phyloP scores from a whole-genome alignment of 2,113 vertebrate genomes.

The Pluvialis apricaria region DNA sequence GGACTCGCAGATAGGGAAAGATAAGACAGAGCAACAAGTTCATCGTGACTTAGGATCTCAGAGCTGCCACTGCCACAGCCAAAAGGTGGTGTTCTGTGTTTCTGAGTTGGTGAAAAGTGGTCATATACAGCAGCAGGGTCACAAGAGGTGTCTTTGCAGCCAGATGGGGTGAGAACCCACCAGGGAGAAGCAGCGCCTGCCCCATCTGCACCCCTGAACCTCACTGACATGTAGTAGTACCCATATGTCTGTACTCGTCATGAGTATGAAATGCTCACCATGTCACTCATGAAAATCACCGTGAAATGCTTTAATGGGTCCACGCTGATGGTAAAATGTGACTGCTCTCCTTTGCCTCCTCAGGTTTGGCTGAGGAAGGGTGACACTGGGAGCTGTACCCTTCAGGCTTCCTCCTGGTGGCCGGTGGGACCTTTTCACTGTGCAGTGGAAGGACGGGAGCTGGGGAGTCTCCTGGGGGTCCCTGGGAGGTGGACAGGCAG shows the following conservation, averaged over 20 bases:
- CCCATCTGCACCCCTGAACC: background rate
- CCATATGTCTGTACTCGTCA: background rate
- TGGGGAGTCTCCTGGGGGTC: background rate
- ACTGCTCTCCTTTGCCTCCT: background rate
- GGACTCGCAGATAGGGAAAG: background rate
- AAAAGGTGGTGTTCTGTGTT: background rate
- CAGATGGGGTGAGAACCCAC: background rate
- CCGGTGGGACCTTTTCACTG: background rate
- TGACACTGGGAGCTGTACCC: background rate
- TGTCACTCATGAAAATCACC: background rate
- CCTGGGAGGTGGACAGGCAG: background rate
- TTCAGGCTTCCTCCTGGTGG: background rate
- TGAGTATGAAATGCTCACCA: background rate
- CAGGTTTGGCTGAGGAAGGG: background rate
- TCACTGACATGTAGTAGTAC: background rate
- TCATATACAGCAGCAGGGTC: rapidly evolving
- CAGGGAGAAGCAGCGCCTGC: background rate
- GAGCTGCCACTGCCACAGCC: background rate
- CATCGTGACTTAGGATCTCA: background rate
- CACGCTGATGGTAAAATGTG: rapidly evolving
- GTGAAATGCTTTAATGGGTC: background rate
- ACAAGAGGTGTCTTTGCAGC: background rate
- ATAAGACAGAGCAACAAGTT: background rate
- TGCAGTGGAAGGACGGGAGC: background rate
- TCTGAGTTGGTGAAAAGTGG: background rate